Percentiles rank a stretch among this genome's conserved stretches.
Evolutionary conservation across 2,797 vertebrate species (phyloP).

Genomic region (Gorsachius magnificus): DNA sequence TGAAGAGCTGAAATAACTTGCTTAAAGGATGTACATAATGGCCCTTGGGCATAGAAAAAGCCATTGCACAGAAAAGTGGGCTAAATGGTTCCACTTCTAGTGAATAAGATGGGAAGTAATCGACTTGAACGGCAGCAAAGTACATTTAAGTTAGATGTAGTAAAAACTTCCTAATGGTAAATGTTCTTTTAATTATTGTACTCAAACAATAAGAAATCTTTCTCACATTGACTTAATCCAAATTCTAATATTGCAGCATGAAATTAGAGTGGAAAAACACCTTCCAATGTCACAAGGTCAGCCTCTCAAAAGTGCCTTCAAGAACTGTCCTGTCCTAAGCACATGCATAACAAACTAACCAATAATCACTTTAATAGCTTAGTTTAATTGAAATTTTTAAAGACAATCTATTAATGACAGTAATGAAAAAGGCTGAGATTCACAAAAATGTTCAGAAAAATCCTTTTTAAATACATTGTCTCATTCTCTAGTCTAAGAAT

Average conservation of each 20-base stretch:
- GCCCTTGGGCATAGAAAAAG: not conserved
- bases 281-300: not conserved
- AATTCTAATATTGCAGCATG: not conserved
- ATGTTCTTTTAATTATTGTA: not conserved
- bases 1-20: not conserved
- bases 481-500: constrained; percentile 1
- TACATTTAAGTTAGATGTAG: not conserved
- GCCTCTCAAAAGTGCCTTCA: not conserved
- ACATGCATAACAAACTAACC: not conserved
- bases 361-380: not conserved
- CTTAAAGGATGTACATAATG: not conserved
- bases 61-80: not conserved
- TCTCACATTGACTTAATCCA: not conserved
- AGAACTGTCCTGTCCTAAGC: not conserved
- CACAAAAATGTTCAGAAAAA: constrained; percentile 17
- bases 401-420: not conserved
- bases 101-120: not conserved
- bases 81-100: not conserved
- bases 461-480: not conserved
- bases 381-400: not conserved
- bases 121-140: not conserved
- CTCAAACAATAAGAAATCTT: not conserved
- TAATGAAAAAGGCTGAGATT: not conserved
- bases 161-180: not conserved
- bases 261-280: not conserved